Percentiles rank a stretch among this genome's conserved stretches.
Evolutionary conservation across 2,888 invertebrate genomes (phyloP).

Genomic region (Drosophila multiciliata): DNA sequence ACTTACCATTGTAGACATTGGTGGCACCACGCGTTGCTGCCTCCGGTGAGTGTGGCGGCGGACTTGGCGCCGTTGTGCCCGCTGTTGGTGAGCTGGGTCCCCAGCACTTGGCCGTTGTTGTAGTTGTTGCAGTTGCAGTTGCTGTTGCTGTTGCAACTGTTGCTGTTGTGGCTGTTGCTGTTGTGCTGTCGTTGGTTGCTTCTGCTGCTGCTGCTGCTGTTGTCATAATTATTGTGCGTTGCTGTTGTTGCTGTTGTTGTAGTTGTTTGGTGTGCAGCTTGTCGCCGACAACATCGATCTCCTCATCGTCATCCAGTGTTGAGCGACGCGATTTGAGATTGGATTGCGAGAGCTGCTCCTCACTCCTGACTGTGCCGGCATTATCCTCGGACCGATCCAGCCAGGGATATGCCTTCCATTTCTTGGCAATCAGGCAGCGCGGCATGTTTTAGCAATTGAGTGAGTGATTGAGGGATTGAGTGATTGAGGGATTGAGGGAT

Average conservation of each 20-base stretch:
- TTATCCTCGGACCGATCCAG: slow-evolving; percentile 87
- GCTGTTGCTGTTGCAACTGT: slow-evolving; percentile 44
- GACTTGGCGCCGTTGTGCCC: slow-evolving; percentile 91
- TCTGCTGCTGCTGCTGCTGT: slow-evolving; percentile 40
- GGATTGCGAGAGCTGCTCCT: slow-evolving; percentile 59
- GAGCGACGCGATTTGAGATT: slow-evolving; percentile 86
- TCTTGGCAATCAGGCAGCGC: slow-evolving; percentile 97
- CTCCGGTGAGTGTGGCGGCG: slow-evolving; percentile 88
- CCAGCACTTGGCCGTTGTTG: slow-evolving; percentile 87
- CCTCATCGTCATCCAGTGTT: slow-evolving; percentile 89
- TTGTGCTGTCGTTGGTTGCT: slow-evolving; percentile 22
- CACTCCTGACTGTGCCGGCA: slow-evolving; percentile 57
- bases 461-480: slow-evolving; percentile 20
- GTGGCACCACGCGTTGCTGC: slow-evolving; percentile 88
- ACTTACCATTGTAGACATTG: slow-evolving; percentile 91
- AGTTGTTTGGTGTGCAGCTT: slow-evolving; percentile 85
- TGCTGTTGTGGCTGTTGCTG: slow-evolving; percentile 40
- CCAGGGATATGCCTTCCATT: slow-evolving; percentile 95
- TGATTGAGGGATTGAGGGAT: slow-evolving; percentile 16
- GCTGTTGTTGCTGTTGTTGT: slow-evolving; percentile 69
- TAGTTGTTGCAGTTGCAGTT: slow-evolving; percentile 58
- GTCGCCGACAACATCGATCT: slow-evolving; percentile 95
- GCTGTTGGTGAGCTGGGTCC: slow-evolving; percentile 91
- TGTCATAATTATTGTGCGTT: slow-evolving; percentile 64
- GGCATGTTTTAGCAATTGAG: slow-evolving; percentile 89